These are phyloP conservation scores for Madoqua kirkii DNA, from an alignment of 2,113 vertebrate species.

Conservation along the genomic window DNA sequence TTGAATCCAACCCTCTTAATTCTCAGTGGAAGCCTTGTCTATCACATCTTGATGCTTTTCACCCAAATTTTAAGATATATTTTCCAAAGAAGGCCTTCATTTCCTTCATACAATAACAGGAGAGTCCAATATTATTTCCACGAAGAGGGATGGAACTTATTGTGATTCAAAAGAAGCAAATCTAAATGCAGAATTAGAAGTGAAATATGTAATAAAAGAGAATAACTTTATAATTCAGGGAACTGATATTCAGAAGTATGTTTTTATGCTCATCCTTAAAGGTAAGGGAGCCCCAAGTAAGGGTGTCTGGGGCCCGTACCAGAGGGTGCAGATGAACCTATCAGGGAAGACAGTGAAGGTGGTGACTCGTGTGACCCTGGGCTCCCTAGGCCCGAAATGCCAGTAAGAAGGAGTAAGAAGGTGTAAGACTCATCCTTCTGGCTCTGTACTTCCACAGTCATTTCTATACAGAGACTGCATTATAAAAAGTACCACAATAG, in stretches of 20 bases:
- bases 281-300: not conserved
- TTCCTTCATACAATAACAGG: not conserved
- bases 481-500: not conserved
- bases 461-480: not conserved
- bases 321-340: not conserved
- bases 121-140: slow-evolving; percentile 9
- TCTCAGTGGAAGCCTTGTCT: not conserved
- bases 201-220: not conserved
- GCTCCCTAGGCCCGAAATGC: not conserved
- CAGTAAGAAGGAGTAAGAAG: not conserved
- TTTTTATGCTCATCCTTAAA: not conserved
- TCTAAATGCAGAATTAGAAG: not conserved
- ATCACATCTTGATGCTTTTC: not conserved
- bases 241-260: not conserved
- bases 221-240: not conserved
- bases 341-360: not conserved
- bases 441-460: not conserved
- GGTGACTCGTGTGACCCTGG: rapidly evolving
- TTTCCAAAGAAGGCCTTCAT: not conserved
- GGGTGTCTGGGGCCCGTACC: not conserved
- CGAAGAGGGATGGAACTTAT: not conserved
- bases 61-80: not conserved
- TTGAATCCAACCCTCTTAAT: not conserved
- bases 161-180: not conserved
- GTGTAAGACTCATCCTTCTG: not conserved